Evolutionary conservation across 2,113 vertebrate genomes (phyloP), one percentile per base, ranked within the genome.

Genomic region (Grammomys dolichurus): DNA sequence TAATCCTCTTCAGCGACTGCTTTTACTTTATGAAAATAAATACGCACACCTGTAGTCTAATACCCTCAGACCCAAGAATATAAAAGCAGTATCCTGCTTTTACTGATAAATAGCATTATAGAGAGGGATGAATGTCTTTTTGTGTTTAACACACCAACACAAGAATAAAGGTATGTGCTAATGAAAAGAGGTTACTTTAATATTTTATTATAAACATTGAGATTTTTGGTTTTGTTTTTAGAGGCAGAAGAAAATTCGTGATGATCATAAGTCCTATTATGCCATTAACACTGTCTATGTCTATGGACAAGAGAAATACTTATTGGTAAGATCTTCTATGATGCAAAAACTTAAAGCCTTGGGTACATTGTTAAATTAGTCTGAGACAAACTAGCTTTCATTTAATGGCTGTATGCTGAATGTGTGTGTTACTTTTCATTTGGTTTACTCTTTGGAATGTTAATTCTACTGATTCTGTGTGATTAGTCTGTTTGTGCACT

Each of bases 301-400:
- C 1, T 99, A 99, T 3, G 99, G 99, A 90, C 99, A 99, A 98
- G 99, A 99, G 97, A 99, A 99, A 97, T 99, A 99, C 95, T 98
- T 99, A 95, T 98, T 99, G 99, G 99, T 99, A 98, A 99, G 99
- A 92, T 63, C 48, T 89, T 94, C 70, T 94, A 3, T 94, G 40
- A 84, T 86, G 77, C 54, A 63, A 96, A 93, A 6, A 73, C 94
- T 43, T 80, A 48, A 82, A 65, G 91, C 95, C 58, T 84, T 96
- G 16, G 51, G 5, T 73, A 54, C 40, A 94, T 90, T 95, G 95
- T 95, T 46, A 91, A 96, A 73, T 63, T 67, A 67, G 36, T 70
- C 40, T 70, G 60, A 95, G 87, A 94, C 31, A 88, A 73, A 89
- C 56, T 91, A 54, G 16, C 17, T 97, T 89, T 87, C 70, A 51